Percentiles rank a stretch among this genome's conserved stretches.
phyloP scores from a whole-genome alignment of 2,797 vertebrate genomes.

The Staurois parvus region DNA sequence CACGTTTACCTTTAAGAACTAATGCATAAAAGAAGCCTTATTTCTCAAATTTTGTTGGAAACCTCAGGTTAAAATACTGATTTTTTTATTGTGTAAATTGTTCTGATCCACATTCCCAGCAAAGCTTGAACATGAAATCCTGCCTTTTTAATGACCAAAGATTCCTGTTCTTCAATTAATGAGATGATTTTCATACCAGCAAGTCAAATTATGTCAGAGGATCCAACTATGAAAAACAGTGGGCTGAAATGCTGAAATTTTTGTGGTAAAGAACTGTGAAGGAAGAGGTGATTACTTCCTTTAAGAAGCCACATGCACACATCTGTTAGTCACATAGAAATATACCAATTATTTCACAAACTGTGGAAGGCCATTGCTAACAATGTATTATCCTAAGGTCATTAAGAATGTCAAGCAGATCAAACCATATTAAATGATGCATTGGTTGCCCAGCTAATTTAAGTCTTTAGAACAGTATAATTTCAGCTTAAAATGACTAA shows the following conservation, averaged over 20 bases:
- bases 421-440: slow-evolving; percentile 43
- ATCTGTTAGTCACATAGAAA: slow-evolving; percentile 44
- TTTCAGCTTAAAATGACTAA: background rate
- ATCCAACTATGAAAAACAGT: slow-evolving; percentile 49
- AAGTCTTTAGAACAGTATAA: background rate
- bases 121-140: slow-evolving; percentile 24
- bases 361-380: slow-evolving; percentile 38
- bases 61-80: background rate
- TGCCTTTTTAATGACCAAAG: slow-evolving; percentile 28
- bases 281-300: slow-evolving; percentile 52
- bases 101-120: background rate
- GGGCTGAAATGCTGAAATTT: slow-evolving; percentile 45
- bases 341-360: slow-evolving; percentile 58
- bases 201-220: slow-evolving; percentile 50
- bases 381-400: slow-evolving; percentile 43
- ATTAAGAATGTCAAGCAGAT: slow-evolving; percentile 51
- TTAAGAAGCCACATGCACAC: slow-evolving; percentile 20
- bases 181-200: slow-evolving; percentile 38
- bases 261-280: slow-evolving; percentile 49
- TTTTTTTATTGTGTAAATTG: background rate
- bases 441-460: slow-evolving; percentile 14
- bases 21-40: too few relatives aligned
- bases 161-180: slow-evolving; percentile 35
- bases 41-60: background rate
- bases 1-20: too few relatives aligned